Evolutionary conservation across 2,113 vertebrate genomes (phyloP).

Genomic region (Oncorhynchus kisutch): DNA sequence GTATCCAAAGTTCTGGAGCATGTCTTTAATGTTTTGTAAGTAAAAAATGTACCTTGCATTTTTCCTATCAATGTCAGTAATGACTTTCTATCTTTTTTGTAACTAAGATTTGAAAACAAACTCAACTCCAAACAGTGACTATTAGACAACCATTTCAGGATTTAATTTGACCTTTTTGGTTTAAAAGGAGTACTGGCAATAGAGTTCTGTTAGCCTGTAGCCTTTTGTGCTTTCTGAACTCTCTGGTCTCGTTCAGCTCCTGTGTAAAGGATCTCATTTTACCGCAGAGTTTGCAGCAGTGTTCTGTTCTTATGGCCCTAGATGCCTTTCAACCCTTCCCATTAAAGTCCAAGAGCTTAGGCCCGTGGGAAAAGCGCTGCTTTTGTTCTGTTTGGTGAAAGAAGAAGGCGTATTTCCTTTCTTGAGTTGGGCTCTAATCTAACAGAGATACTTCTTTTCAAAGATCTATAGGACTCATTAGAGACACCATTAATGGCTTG

Average conservation of each 20-base stretch:
- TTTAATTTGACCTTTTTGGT: too few species aligned
- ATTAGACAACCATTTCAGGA: neutral
- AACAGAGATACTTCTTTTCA: slow-evolving; percentile 47
- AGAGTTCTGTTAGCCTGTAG: slow-evolving; percentile 21
- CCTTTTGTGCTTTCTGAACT: slow-evolving; percentile 29
- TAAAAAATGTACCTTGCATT: slow-evolving; percentile 21
- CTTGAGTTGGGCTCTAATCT: slow-evolving; percentile 46
- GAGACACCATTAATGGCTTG: slow-evolving; percentile 50
- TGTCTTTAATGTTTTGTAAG: slow-evolving; percentile 13
- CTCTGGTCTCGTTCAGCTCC: slow-evolving; percentile 38
- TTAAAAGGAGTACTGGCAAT: slow-evolving; percentile 21
- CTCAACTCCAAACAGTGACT: neutral
- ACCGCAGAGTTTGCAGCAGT: slow-evolving; percentile 13
- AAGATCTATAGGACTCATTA: slow-evolving; percentile 58
- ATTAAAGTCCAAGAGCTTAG: slow-evolving; percentile 39
- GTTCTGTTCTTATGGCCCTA: slow-evolving; percentile 21
- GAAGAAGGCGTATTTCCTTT: slow-evolving; percentile 39
- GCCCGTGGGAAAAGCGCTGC: slow-evolving; percentile 14
- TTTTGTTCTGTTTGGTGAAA: slow-evolving; percentile 24
- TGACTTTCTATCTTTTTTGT: slow-evolving; percentile 5
- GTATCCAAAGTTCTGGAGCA: too few species aligned
- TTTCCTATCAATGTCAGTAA: slow-evolving; percentile 17
- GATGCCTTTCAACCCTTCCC: slow-evolving; percentile 39
- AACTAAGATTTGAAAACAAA: slow-evolving; percentile 15
- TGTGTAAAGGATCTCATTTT: slow-evolving; percentile 23